Evolutionary conservation across 2,888 invertebrate genomes (phyloP).

Genomic region (Apoda limacodes): DNA sequence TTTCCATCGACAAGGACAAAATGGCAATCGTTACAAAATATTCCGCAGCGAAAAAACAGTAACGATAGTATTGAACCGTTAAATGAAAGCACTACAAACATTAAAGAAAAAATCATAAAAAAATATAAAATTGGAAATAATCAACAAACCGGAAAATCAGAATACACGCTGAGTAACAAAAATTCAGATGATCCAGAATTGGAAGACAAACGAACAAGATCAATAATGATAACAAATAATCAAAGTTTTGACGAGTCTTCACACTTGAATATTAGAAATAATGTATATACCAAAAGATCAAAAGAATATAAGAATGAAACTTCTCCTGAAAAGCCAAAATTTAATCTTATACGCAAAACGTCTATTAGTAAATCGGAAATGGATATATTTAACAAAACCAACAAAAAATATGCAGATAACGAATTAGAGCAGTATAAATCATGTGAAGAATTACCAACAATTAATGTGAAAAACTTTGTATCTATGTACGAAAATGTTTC

Average conservation of each 20-base stretch:
- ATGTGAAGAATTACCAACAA: conserved; percentile 54
- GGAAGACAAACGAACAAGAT: conserved; percentile 35
- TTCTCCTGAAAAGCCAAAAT: conserved; percentile 2
- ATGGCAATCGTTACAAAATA: conserved; percentile 43
- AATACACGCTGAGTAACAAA: neutral
- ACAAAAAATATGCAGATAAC: conserved; percentile 28
- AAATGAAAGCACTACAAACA: conserved; percentile 2
- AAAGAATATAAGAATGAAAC: too few species aligned
- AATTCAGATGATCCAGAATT: too few species aligned
- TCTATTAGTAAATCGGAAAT: conserved; percentile 61
- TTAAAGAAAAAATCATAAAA: conserved; percentile 2
- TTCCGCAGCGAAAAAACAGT: conserved; percentile 27
- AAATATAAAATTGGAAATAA: conserved; percentile 11
- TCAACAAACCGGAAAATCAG: neutral
- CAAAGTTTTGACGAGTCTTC: conserved; percentile 35
- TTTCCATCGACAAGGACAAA: conserved; percentile 34
- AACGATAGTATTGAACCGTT: conserved; percentile 2
- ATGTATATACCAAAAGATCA: too few species aligned
- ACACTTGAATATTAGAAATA: too few species aligned
- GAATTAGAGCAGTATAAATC: conserved; percentile 54
- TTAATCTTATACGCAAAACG: conserved; percentile 23
- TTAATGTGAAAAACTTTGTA: conserved; percentile 54
- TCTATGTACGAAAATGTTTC: conserved; percentile 53
- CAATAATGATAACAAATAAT: conserved; percentile 26
- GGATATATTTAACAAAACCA: conserved; percentile 56